phyloP scores from a whole-genome alignment of 2,113 vertebrate species.

The Pygoscelis adeliae region DNA sequence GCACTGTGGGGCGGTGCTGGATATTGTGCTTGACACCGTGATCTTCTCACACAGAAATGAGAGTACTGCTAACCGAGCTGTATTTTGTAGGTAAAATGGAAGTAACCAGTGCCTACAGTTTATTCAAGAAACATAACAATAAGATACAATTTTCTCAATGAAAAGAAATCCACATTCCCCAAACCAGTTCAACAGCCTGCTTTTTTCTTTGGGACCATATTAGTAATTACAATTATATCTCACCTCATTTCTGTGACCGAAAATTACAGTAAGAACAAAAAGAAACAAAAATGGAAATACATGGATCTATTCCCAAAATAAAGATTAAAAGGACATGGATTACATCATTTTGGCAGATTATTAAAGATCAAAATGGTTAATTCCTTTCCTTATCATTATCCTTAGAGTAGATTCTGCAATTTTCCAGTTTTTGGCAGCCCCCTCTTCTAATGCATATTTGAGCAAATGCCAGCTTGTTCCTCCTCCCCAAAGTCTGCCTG shows the following conservation, averaged over 20 bases:
- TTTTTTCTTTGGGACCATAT: neutral
- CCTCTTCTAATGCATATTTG: constrained; percentile 11
- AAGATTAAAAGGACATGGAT: neutral
- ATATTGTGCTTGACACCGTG: neutral
- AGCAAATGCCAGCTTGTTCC: constrained; percentile 12
- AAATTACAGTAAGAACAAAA: neutral
- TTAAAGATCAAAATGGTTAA: constrained; percentile 8
- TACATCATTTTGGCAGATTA: constrained; percentile 11
- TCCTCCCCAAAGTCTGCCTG: neutral
- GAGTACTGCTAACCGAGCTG: neutral
- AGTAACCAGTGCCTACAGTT: neutral
- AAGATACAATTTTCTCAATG: neutral
- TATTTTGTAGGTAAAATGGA: neutral
- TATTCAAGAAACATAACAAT: neutral
- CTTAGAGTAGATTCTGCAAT: neutral
- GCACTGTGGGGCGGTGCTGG: neutral
- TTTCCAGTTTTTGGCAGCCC: constrained; percentile 6
- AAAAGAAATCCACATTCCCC: neutral
- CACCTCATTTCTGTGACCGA: neutral
- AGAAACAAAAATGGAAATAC: neutral
- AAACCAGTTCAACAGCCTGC: neutral
- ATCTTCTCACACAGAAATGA: neutral
- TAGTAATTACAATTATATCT: neutral
- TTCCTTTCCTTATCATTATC: constrained; percentile 10
- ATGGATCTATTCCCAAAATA: neutral